Evolutionary conservation across 2,797 vertebrate species (phyloP).

Genomic region (Macropodus opercularis): DNA sequence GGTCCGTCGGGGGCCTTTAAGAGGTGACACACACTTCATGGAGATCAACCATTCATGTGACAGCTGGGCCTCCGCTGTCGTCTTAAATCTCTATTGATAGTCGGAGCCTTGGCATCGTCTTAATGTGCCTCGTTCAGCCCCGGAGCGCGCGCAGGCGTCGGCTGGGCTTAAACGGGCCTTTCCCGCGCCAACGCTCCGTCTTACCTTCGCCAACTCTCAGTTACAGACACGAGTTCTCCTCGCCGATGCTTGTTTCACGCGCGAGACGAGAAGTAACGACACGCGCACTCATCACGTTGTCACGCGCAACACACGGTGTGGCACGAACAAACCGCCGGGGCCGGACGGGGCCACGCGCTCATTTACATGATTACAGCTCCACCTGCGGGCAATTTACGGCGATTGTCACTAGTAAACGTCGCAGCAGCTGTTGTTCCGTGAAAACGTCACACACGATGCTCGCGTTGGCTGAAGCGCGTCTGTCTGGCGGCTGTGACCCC

Average conservation of each 20-base stretch:
- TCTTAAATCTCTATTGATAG: background rate
- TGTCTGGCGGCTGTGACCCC: conserved; percentile 42
- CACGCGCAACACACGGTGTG: conserved; percentile 1
- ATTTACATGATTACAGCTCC: conserved; percentile 48
- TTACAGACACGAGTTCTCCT: too few species aligned
- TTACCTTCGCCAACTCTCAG: too few species aligned
- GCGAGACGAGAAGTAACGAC: background rate
- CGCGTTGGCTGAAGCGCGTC: conserved; percentile 37
- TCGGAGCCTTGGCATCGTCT: background rate
- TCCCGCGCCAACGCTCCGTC: too few species aligned
- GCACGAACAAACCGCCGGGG: conserved; percentile 13
- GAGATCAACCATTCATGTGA: background rate
- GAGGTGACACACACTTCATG: background rate
- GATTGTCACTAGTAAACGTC: background rate
- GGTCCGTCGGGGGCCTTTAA: conserved; percentile 13
- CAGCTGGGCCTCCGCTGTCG: background rate
- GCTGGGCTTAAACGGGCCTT: too few species aligned
- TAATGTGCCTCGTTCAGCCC: background rate
- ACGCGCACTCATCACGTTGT: conserved; percentile 3
- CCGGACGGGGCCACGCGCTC: background rate
- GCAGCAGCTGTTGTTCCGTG: too few species aligned
- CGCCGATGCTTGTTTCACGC: too few species aligned
- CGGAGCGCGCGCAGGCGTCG: background rate
- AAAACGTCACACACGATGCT: too few species aligned
- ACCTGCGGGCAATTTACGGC: conserved; percentile 36